Evolutionary conservation across 2,888 invertebrate genomes (phyloP).

Genomic region (Syritta pipiens): DNA sequence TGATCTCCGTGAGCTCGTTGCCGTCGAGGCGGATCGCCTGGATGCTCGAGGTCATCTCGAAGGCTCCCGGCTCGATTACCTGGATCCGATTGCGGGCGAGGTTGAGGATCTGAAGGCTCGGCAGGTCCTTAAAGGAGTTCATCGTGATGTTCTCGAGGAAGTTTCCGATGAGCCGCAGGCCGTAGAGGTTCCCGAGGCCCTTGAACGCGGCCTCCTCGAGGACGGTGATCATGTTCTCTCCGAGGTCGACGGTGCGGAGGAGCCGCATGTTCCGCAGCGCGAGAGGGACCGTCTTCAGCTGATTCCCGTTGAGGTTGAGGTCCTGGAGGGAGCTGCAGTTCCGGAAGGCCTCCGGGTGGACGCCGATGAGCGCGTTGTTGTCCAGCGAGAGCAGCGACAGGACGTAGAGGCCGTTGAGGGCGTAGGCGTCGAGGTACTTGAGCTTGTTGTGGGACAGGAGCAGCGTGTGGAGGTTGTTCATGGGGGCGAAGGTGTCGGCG

Average conservation of each 20-base stretch:
- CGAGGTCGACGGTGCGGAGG: conserved; percentile 92
- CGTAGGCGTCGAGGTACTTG: conserved; percentile 90
- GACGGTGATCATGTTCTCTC: conserved; percentile 91
- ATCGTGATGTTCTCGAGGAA: conserved; percentile 90
- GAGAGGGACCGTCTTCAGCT: conserved; percentile 88
- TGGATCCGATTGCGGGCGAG: conserved; percentile 91
- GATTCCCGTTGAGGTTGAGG: conserved; percentile 93
- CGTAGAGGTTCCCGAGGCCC: conserved; percentile 91
- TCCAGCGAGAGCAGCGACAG: conserved; percentile 91
- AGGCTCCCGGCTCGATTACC: conserved; percentile 88
- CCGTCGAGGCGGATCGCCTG: conserved; percentile 93
- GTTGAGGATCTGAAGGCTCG: conserved; percentile 91
- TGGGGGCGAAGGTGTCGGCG: conserved; percentile 92
- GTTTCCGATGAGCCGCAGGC: conserved; percentile 93
- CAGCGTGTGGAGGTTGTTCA: conserved; percentile 95
- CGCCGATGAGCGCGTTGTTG: conserved; percentile 89
- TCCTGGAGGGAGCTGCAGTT: conserved; percentile 95
- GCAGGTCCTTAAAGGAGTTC: conserved; percentile 88
- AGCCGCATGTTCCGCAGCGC: conserved; percentile 92
- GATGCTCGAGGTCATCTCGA: conserved; percentile 88
- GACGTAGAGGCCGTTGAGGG: conserved; percentile 92
- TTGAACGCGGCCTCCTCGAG: conserved; percentile 90
- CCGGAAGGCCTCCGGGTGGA: conserved; percentile 92
- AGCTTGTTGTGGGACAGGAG: conserved; percentile 92
- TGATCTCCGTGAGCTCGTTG: conserved; percentile 90